These are phyloP conservation scores for Nycticorax nycticorax DNA, from an alignment of 2,113 vertebrate species.

Conservation along the genomic window DNA sequence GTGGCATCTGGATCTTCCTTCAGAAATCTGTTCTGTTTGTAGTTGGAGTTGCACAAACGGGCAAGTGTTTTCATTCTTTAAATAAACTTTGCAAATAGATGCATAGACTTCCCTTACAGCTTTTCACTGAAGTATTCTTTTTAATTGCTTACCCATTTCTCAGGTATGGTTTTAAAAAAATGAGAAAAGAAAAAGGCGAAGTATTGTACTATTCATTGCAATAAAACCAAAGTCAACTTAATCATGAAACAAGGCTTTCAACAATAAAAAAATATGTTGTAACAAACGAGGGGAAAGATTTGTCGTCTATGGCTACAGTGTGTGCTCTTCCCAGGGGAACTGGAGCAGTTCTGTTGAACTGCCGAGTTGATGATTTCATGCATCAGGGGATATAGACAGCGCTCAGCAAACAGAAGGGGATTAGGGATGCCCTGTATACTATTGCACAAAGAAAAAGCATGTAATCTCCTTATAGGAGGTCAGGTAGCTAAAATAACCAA, in stretches of 20 bases:
- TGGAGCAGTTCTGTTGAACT: neutral
- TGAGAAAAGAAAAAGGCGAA: neutral
- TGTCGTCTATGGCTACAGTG: neutral
- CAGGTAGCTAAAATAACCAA: neutral
- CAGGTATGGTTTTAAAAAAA: neutral
- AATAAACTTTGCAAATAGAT: conserved; percentile 3
- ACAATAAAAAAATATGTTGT: neutral
- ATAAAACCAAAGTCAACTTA: neutral
- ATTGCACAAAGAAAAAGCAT: neutral
- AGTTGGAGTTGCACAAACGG: conserved; percentile 2
- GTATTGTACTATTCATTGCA: neutral
- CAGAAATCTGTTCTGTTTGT: neutral
- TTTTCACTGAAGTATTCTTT: neutral
- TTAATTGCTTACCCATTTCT: neutral
- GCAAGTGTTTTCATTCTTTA: conserved; percentile 50
- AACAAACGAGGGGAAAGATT: neutral
- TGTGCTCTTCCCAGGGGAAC: neutral
- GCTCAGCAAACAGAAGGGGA: neutral
- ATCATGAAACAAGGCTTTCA: neutral
- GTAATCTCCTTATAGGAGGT: neutral
- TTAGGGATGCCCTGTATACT: neutral
- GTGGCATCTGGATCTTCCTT: neutral
- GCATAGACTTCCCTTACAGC: neutral
- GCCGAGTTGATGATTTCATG: neutral
- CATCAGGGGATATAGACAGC: neutral